Evolutionary conservation across 2,888 invertebrate species (phyloP), one percentile per base, ranked within the genome.

Genomic region (Rotaria socialis): DNA sequence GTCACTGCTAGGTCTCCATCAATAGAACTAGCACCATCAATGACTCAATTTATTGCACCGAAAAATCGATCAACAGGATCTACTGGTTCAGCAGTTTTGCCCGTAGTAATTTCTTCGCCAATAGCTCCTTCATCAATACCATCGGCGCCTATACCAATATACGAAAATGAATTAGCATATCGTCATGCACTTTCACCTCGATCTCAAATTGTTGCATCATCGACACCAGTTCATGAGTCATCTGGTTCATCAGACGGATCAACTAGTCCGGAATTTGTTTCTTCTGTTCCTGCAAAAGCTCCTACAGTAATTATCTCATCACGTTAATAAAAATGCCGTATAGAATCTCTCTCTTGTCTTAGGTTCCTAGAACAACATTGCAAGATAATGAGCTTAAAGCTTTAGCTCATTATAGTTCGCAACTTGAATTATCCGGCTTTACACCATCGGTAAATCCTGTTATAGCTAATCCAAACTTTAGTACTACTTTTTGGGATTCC

Each of bases 181-280:
- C 67, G 67, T n/a, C 67, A 35, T 41, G 16, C 6, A 67, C 19
- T 67, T 19, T 67, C 67, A 35, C 67, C 67, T 67, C 27, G 35
- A 35, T 67, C 67, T 67, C 67, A 67, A 35, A 67, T 27, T 27
- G 67, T 67, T 27, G 67, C 27, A 67, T 67, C 67, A 67, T 67
- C 67, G 35, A 19, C 35, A 67, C 24, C 67, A 16, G 27, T 4
- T 60, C 27, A 14, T 7, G 67, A 35, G 3, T 35, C 67, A 41
- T 67, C 27, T 16, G 35, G 14, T 41, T 35, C 67, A 19, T 67
- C 67, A 14, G 5, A 16, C 10, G 11, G 19, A 35, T 35, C 6
- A 1, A 5, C 0, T 67, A 67, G 67, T 35, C 35, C 67, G 6
- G 16, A 16, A 35, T 0, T 27, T 16, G 5, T 2, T 67, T 24